Evolutionary conservation across 2,888 invertebrate genomes (phyloP).

Genomic region (Synergus laeviventris): DNA sequence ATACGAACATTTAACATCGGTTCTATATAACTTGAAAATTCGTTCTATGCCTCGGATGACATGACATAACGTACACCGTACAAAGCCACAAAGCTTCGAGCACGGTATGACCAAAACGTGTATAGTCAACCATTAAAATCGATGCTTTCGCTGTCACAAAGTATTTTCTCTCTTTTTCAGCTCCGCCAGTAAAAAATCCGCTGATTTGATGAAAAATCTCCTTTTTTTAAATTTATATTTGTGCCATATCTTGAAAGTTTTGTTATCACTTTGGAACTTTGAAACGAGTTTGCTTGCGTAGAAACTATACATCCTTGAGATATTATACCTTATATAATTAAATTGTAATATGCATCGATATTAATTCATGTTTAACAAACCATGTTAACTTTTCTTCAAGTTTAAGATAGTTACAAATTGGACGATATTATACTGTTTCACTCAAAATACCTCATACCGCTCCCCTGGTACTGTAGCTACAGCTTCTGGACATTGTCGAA

Average conservation of each 20-base stretch:
- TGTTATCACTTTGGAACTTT: too few species aligned
- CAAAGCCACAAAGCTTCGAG: background rate
- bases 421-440: background rate
- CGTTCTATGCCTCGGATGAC: background rate
- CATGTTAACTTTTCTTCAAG: background rate
- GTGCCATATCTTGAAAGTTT: too few species aligned
- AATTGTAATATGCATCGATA: background rate
- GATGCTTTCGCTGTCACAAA: background rate
- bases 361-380: background rate
- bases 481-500: background rate
- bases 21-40: background rate
- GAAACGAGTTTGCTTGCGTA: too few species aligned
- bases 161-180: background rate
- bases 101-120: background rate
- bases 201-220: background rate
- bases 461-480: background rate
- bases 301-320: too few species aligned
- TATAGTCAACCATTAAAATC: slow-evolving; percentile 9
- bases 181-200: background rate
- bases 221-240: background rate
- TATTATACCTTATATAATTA: too few species aligned
- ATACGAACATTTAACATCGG: background rate
- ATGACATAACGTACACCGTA: slow-evolving; percentile 1
- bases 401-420: background rate
- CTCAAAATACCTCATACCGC: background rate